phyloP scores from a whole-genome alignment of 2,113 vertebrate species.

The Procavia capensis region DNA sequence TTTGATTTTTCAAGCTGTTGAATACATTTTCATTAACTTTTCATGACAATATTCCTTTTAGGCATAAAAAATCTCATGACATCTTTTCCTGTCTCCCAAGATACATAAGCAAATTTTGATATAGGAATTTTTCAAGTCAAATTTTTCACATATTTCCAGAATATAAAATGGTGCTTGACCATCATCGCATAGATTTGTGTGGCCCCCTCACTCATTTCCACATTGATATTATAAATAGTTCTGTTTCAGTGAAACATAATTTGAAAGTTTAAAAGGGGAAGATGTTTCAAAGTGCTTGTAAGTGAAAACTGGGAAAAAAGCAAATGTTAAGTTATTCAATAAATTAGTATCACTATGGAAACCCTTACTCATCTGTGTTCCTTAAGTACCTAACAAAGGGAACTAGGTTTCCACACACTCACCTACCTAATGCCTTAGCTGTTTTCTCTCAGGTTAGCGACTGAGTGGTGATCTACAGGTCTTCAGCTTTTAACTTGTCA shows the following conservation, averaged over 20 bases:
- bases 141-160: background rate
- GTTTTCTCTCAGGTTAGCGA: background rate
- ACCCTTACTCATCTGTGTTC: background rate
- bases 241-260: slow-evolving; percentile 46
- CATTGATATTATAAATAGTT: background rate
- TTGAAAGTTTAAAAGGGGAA: slow-evolving; percentile 47
- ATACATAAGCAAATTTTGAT: background rate
- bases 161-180: background rate
- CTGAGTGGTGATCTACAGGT: accelerated
- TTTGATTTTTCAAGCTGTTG: background rate
- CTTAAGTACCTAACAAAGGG: background rate
- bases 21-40: slow-evolving; percentile 21
- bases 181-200: background rate
- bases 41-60: background rate
- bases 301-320: slow-evolving; percentile 44
- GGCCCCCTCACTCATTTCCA: background rate
- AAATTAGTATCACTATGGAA: slow-evolving; percentile 53
- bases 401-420: background rate
- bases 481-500: background rate
- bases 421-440: background rate
- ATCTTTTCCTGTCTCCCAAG: background rate
- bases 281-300: slow-evolving; percentile 49
- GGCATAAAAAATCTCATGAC: background rate
- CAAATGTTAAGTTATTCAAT: slow-evolving; percentile 63
- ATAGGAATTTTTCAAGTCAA: background rate